Evolutionary conservation across 2,113 vertebrate genomes (phyloP).

Genomic region (Chloroceryle aenea): DNA sequence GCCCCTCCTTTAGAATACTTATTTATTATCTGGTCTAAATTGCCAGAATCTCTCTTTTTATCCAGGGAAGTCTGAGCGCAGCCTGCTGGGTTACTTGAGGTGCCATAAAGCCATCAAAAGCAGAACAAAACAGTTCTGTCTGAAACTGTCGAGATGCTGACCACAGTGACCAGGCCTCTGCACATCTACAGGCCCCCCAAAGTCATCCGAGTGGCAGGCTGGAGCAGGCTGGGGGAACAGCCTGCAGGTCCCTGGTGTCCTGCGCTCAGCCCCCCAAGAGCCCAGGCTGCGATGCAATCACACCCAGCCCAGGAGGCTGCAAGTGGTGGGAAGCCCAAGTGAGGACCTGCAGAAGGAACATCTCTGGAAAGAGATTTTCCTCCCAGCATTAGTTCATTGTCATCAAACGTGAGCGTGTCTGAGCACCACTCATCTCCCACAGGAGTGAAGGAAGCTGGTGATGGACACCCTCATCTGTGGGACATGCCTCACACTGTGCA

Average conservation of each 20-base stretch:
- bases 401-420: background rate
- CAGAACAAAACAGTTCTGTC: accelerated
- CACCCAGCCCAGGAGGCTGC: accelerated
- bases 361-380: background rate
- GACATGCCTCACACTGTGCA: background rate
- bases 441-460: background rate
- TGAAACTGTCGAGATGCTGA: background rate
- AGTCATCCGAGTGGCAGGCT: background rate
- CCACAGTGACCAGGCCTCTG: accelerated
- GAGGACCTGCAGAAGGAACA: background rate
- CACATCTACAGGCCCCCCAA: background rate
- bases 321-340: too few relatives aligned
- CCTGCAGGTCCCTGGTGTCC: background rate
- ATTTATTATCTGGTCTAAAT: background rate
- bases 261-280: background rate
- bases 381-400: background rate
- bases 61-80: background rate
- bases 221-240: too few relatives aligned
- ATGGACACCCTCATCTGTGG: background rate
- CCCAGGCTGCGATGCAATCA: background rate
- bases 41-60: background rate
- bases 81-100: background rate
- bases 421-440: background rate
- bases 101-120: background rate
- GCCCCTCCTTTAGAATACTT: background rate